These are phyloP conservation scores for Ips typographus DNA, from an alignment of 1,140 invertebrate genomes.

Conservation along the genomic window DNA sequence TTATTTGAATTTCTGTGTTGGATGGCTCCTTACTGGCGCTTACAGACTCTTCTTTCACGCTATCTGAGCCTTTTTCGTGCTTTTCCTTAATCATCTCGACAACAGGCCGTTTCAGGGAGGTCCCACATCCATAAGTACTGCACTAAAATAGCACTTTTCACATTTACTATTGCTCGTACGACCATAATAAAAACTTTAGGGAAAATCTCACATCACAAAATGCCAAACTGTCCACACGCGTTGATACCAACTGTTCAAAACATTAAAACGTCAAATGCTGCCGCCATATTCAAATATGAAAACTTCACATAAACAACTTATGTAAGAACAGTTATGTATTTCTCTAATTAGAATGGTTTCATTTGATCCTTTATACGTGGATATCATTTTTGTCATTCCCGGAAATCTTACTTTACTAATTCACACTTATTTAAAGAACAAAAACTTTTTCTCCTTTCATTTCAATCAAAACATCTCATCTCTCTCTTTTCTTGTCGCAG, in stretches of 20 bases:
- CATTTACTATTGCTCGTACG: conserved; percentile 44
- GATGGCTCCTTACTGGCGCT: conserved; percentile 49
- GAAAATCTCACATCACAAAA: conserved; percentile 54
- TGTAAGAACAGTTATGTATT: conserved; percentile 15
- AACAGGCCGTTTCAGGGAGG: conserved; percentile 40
- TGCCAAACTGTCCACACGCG: conserved; percentile 53
- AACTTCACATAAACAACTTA: conserved; percentile 24
- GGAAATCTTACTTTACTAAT: no score
- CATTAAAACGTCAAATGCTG: conserved; percentile 34
- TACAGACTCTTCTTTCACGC: conserved; percentile 51
- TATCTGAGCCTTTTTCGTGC: conserved; percentile 51
- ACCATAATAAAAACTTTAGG: conserved; percentile 51
- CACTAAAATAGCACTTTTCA: conserved; percentile 46
- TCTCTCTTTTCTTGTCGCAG: no score
- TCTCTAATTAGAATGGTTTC: conserved; percentile 14
- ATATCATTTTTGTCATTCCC: not conserved
- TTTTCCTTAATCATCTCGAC: conserved; percentile 53
- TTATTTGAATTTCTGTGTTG: conserved; percentile 48
- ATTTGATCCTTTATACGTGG: conserved; percentile 2
- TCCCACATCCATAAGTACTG: conserved; percentile 48
- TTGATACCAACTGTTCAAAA: conserved; percentile 50
- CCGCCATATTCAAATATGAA: conserved; percentile 34
- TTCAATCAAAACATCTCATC: no score
- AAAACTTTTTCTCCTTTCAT: no score
- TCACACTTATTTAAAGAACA: no score